Conservation (phyloP, 2,113 vertebrate genomes). For the Scomber colias region DNA sequence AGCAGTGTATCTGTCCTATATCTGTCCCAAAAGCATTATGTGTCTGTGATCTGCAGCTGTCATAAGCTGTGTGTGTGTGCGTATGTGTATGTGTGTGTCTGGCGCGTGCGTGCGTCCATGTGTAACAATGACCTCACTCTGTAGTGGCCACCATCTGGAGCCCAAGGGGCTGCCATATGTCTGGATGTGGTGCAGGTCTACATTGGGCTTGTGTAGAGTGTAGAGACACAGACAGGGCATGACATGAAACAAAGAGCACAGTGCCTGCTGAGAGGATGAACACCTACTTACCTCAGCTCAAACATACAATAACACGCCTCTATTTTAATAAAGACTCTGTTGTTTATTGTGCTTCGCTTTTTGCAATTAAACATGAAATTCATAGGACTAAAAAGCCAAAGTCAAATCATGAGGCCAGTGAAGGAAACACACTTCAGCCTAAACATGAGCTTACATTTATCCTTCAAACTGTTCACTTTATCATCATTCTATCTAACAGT, state of each 20-base stretch:
- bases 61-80: constrained; percentile 25
- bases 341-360: not conserved
- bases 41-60: constrained; percentile 36
- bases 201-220: constrained; percentile 6
- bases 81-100: constrained; percentile 22
- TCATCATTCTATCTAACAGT: no score
- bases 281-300: not conserved
- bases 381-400: not conserved
- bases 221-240: not conserved
- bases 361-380: no score
- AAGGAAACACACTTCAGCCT: no score
- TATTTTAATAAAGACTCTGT: no score
- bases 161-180: constrained; percentile 60
- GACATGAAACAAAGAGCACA: constrained; percentile 23
- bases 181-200: constrained; percentile 32
- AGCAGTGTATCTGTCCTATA: not conserved
- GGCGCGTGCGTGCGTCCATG: constrained; percentile 18
- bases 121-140: constrained; percentile 42
- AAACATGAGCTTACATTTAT: no score
- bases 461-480: no score
- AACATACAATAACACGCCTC: not conserved
- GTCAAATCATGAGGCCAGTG: no score
- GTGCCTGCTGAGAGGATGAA: constrained; percentile 3
- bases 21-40: constrained; percentile 24
- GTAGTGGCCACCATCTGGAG: constrained; percentile 55